Base-by-base conservation (phyloP, 2,888 invertebrate genomes). In the Torymus tubicola region DNA sequence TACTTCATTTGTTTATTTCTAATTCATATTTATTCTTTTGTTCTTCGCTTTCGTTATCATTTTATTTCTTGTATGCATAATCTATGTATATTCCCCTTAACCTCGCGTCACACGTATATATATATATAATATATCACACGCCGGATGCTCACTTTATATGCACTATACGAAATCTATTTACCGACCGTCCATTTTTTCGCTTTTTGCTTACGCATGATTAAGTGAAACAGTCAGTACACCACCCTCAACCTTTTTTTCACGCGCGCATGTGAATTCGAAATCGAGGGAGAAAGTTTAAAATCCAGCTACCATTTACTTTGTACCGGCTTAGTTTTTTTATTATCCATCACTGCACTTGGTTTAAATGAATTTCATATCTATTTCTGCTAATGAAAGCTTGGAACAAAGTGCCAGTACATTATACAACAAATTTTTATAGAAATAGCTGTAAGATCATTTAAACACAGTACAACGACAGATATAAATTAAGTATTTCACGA, bases 1-100 rank as follows among this genome's bases (percentile, higher is more conserved):
- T 76, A 5, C 68, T 78, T 64, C 61, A n/a, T 74, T 79, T 78
- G 21, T 50, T 73, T 75, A 53, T 42, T 42, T 63, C 53, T 55
- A 70, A 65, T 81, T 58, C 69, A 65, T 60, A 78, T 78, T 81
- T 71, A 71, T 71, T 57, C 71, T 72, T 79, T 81, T 79, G 69
- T 80, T 82, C 76, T 81, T 78, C 73, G 65, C 74, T 81, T 81
- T 74, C 77, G 64, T 74, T 75, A 60, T 78, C 73, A 82, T 70
- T 77, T 42, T 73, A 72, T 73, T 21, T 82, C 72, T 79, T 82
- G 68, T 80, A 78, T 82, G 61, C 75, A 82, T 82, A 82, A 75
- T 78, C 78, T 80, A 82, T 82, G 76, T 82, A 82, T 82, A 82
- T 82, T 75, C 57, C 78, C 82, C 71, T 75, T 67, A 61, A 82